Evolutionary conservation across 2,888 invertebrate species (phyloP), one percentile per base, ranked within the genome.

Genomic region (Lycocerus yunnanus): DNA sequence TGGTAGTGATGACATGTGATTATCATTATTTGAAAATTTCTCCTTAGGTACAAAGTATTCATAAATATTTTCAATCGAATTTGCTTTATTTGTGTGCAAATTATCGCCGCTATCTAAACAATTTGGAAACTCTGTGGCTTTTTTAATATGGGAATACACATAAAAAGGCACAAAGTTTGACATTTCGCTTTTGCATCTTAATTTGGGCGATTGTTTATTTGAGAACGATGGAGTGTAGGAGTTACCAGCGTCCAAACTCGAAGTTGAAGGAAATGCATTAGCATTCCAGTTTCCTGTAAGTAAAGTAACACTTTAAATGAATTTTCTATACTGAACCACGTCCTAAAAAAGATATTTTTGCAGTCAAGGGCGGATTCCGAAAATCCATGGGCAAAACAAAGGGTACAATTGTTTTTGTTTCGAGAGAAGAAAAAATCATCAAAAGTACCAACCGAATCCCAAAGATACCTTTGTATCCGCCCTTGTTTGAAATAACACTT

Each of bases 151-250:
- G 3, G 80, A 79, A 58, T 83, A 83, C 18, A 82, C 81, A 76
- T 83, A 83, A 20, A 79, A 78, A 10, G 84, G 83, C 14, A 83
- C 77, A 71, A 83, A 83, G 69, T 83, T 79, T 3, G 84, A 83
- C 82, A 84, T 82, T 81, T 84, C 85, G 77, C 85, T 85, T 71
- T 80, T 78, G 74, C 81, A 80, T 60, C 82, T 77, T n/a, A 66
- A 15, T 58, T 75, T 77, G 69, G 81, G 82, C 76, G 80, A 78
- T 15, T 71, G 69, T 14, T 77, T 75, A 58, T 80, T 79, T 43
- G 78, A 66, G 69, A 79, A 72, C 10, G 81, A 80, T 0, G 83
- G 81, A 72, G 80, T 83, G 73, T 82, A 82, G 60, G 69, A 21
- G 21, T 75, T 69, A 15, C 78, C 79, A 15, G 58, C 74, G 69